Evolutionary conservation across 2,113 vertebrate genomes (phyloP), one percentile per base, ranked within the genome.

Genomic region (Diglossa brunneiventris): DNA sequence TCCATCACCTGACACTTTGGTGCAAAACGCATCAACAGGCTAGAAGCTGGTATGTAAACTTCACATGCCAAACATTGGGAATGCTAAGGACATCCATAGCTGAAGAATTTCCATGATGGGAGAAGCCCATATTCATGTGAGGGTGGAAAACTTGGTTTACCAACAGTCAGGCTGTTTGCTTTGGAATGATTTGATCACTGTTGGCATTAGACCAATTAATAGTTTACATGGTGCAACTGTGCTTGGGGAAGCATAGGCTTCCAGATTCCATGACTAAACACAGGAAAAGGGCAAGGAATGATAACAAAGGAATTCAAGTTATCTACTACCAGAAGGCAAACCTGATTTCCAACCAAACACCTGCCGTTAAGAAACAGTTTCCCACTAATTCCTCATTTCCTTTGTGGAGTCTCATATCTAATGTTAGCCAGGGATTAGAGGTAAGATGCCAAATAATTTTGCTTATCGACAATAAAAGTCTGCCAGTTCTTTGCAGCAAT

Each of bases 1-100:
- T 91, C 69, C 87, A 22, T 50, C 7, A 9, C 72, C 70, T 89
- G 76, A 83, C 64, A 44, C 77, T 89, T 89, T 58, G 89, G 63
- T 95, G 62, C 50, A 95, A 85, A 95, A 87, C 9, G 18, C 70
- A 87, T 79, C 78, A 79, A 56, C 84, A 90, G 58, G 63, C 63
- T 66, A 66, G 78, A 85, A 91, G 67, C 24, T 93, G 68, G 87
- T 91, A 88, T 83, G 90, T 90, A 88, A 94, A 92, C 69, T 63
- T 90, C 77, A 91, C 82, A 67, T 91, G 89, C 81, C 93, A 77
- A 85, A 53, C 39, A 59, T 4, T 39, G 30, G 53, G 66, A 92
- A 79, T 53, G 66, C 63, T 79, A 44, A 89, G 78, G 78, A 66
- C 46, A 62, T 55, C 74, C 50, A 35, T 44, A 89, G 58, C 62